A percentile compares a stretch with the other conserved stretches of the same genome.
phyloP scores from a whole-genome alignment of 1,140 invertebrate species.

The Diabrotica virgifera region DNA sequence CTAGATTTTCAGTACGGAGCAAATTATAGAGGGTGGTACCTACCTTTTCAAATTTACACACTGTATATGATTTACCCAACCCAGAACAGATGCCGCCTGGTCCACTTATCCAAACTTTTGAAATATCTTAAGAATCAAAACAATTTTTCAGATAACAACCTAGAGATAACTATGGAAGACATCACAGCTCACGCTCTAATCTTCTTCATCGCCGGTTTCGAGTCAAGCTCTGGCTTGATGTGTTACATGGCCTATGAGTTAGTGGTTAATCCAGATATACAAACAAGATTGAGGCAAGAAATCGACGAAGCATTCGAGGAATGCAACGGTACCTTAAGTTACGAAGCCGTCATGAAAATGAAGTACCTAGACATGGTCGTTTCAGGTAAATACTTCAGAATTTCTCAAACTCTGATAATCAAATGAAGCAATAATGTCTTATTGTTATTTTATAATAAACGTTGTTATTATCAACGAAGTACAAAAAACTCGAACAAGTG shows the following conservation, averaged over 20 bases:
- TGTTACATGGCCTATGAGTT: constrained; percentile 51
- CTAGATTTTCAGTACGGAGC: no score
- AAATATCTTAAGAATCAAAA: no score
- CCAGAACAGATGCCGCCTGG: no score
- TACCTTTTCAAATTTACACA: no score
- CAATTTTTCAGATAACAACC: constrained; percentile 7
- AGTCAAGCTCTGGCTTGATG: constrained; percentile 44
- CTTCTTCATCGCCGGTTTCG: constrained; percentile 48
- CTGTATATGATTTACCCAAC: no score
- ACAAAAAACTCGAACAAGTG: no score
- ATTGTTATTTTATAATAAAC: no score
- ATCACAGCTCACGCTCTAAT: constrained; percentile 60
- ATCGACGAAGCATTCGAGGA: constrained; percentile 27
- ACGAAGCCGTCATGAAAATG: constrained; percentile 57
- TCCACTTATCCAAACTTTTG: no score
- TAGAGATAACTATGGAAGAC: constrained; percentile 54
- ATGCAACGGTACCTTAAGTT: constrained; percentile 46
- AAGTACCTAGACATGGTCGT: constrained; percentile 62
- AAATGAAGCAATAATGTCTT: no score
- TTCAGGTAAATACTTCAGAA: constrained; percentile 44
- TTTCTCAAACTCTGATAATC: no score
- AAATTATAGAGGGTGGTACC: no score
- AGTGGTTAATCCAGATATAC: constrained; percentile 51
- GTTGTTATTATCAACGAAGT: no score
- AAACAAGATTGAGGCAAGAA: constrained; percentile 35